Percentiles rank a stretch among this genome's conserved stretches.
Evolutionary conservation across 1,140 invertebrate genomes (phyloP).

Genomic region (Euura lappo): DNA sequence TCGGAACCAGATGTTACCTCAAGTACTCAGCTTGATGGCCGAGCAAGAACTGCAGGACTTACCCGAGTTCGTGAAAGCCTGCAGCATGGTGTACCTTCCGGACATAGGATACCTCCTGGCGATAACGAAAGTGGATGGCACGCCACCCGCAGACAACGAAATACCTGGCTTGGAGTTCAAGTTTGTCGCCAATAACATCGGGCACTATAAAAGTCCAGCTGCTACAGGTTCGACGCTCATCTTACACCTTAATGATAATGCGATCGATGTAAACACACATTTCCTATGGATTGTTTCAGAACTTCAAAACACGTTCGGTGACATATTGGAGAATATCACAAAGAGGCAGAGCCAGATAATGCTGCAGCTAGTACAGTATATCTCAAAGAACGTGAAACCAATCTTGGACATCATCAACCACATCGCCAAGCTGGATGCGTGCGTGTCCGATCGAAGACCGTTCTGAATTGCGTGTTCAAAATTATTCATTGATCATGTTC

Average conservation of each 20-base stretch:
- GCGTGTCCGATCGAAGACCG: constrained; percentile 32
- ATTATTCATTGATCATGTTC: neutral
- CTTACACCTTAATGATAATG: constrained; percentile 12
- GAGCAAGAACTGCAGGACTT: constrained; percentile 71
- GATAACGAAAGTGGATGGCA: constrained; percentile 67
- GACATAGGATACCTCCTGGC: constrained; percentile 81
- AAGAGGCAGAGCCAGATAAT: constrained; percentile 79
- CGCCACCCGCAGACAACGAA: constrained; percentile 60
- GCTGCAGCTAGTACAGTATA: constrained; percentile 69
- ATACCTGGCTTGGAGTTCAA: constrained; percentile 74
- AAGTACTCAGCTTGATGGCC: constrained; percentile 70
- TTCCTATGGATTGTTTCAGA: constrained; percentile 63
- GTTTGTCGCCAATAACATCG: constrained; percentile 70
- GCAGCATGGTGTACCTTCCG: constrained; percentile 79
- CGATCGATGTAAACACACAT: constrained; percentile 17
- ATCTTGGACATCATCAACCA: constrained; percentile 69
- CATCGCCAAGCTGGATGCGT: constrained; percentile 80
- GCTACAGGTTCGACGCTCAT: constrained; percentile 67
- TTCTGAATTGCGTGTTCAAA: constrained; percentile 11
- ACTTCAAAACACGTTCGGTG: constrained; percentile 76
- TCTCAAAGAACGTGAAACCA: constrained; percentile 67
- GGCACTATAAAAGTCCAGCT: constrained; percentile 77
- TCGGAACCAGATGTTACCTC: constrained; percentile 55
- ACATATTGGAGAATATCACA: constrained; percentile 76
- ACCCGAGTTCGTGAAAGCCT: constrained; percentile 70